Evolutionary conservation across 2,888 invertebrate species (phyloP), one percentile per base, ranked within the genome.

Genomic region (Campoplex nolae): DNA sequence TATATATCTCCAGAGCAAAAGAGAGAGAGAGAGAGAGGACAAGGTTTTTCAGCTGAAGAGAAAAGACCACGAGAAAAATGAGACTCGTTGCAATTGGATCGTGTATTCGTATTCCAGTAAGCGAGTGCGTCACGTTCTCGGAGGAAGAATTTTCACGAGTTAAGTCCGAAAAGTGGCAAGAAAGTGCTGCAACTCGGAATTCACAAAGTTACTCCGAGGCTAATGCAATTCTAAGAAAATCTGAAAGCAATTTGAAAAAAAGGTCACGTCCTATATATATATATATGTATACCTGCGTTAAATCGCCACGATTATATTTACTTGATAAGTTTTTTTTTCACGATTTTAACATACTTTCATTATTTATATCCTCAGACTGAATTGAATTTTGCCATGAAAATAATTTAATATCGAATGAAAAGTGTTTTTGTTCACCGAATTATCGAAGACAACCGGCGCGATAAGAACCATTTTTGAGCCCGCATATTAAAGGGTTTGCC

Each of bases 71-170:
- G 51, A 68, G 45, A 62, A 56, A 65, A 73, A 65, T 51, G 38
- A 45, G 42, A 35, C 35, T 23, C 54, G 73, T n/a, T 62, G 75
- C 75, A 62, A 48, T 45, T 45, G 62, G 32, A 65, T 56, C 62
- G 62, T 42, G 78, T 79, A 78, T 74, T 73, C 78, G 56, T 78
- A 83, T 84, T 84, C 67, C 48, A 68, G 74, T 23, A 68, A 78
- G 38, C 35, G 74, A 84, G 74, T 84, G 84, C 74, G 78, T 84
- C 84, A 84, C 79, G 79, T 84, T 74, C 65, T 73, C 45, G 23
- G 35, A 51, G 67, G 18, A 42, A 42, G 28, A 78, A 67, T 83
- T 71, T 42, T 77, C 83, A 83, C 78, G 74, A 74, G 54, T 51
- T 28, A 70, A 76, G 70, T 70, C 58, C 56, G 73, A 54, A 48